Evolutionary conservation across 2,888 invertebrate genomes (phyloP).

Genomic region (Pocota personata): DNA sequence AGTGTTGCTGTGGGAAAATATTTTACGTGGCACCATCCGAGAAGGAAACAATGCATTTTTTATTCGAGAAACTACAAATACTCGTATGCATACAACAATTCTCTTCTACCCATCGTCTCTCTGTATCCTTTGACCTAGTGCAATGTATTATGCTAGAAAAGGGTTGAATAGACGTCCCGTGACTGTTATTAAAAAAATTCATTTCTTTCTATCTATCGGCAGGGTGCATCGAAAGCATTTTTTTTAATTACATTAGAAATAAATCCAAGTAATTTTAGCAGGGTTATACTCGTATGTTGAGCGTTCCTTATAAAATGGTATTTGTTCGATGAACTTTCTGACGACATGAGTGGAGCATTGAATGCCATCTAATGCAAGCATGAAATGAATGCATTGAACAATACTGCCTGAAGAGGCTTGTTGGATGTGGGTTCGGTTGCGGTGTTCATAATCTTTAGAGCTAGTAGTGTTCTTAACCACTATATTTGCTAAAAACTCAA

Average conservation of each 20-base stretch:
- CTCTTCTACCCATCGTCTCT: background rate
- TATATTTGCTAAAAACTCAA: too few relatives aligned
- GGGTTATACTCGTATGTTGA: too few relatives aligned
- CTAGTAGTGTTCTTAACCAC: too few relatives aligned
- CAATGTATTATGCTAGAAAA: conserved; percentile 45
- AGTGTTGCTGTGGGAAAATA: conserved; percentile 32
- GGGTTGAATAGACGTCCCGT: conserved; percentile 9
- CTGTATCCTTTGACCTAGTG: conserved; percentile 10
- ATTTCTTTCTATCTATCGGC: background rate
- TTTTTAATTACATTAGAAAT: background rate
- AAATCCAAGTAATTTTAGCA: background rate
- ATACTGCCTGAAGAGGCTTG: too few relatives aligned
- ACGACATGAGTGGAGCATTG: too few relatives aligned
- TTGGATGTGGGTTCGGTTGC: too few relatives aligned
- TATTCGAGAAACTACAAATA: conserved; percentile 17
- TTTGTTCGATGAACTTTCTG: too few relatives aligned
- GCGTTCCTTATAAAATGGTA: too few relatives aligned
- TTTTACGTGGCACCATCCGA: conserved; percentile 48
- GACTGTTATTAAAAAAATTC: conserved; percentile 14
- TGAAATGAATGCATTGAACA: too few relatives aligned
- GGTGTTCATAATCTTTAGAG: too few relatives aligned
- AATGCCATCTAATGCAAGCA: too few relatives aligned
- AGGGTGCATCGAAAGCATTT: conserved; percentile 5
- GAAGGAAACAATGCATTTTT: conserved; percentile 36
- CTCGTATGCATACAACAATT: too few relatives aligned